These are phyloP conservation scores for Branchinecta lynchi DNA, from an alignment of 1,140 invertebrate genomes.

Conservation along the genomic window DNA sequence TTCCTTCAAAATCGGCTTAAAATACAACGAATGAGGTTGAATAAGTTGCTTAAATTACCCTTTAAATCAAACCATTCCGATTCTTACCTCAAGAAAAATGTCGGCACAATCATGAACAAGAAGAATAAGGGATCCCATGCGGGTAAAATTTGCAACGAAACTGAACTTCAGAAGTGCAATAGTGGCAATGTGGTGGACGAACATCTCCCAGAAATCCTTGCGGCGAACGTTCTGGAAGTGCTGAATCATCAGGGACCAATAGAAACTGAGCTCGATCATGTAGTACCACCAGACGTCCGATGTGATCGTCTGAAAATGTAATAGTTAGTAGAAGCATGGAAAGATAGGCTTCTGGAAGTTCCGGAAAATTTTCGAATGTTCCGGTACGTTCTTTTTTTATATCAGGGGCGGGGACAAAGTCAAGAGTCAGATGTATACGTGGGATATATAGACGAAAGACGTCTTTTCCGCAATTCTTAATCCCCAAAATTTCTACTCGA, in stretches of 20 bases:
- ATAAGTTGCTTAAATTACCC: too few relatives aligned
- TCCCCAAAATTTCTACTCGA: too few relatives aligned
- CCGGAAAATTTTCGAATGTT: too few relatives aligned
- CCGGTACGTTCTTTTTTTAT: too few relatives aligned
- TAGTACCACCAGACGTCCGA: slow-evolving; percentile 43
- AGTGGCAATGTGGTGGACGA: slow-evolving; percentile 86
- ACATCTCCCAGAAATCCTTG: slow-evolving; percentile 98
- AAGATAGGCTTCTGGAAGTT: slow-evolving; percentile 32
- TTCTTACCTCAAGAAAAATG: slow-evolving; percentile 72
- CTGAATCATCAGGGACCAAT: slow-evolving; percentile 80
- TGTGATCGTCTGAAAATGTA: slow-evolving; percentile 25
- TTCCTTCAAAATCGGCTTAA: too few relatives aligned
- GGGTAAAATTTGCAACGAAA: slow-evolving; percentile 82
- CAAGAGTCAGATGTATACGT: too few relatives aligned
- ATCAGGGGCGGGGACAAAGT: too few relatives aligned
- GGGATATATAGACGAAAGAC: too few relatives aligned
- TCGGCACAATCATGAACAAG: slow-evolving; percentile 88
- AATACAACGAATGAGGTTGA: too few relatives aligned
- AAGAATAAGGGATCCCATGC: slow-evolving; percentile 79
- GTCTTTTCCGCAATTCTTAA: too few relatives aligned
- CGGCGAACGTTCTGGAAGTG: slow-evolving; percentile 84
- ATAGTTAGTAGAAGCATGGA: slow-evolving; percentile 21
- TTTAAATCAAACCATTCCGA: neutral
- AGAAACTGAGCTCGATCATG: slow-evolving; percentile 49
- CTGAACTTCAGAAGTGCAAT: slow-evolving; percentile 75